phyloP scores from a whole-genome alignment of 2,797 vertebrate genomes.

The Choloepus didactylus region DNA sequence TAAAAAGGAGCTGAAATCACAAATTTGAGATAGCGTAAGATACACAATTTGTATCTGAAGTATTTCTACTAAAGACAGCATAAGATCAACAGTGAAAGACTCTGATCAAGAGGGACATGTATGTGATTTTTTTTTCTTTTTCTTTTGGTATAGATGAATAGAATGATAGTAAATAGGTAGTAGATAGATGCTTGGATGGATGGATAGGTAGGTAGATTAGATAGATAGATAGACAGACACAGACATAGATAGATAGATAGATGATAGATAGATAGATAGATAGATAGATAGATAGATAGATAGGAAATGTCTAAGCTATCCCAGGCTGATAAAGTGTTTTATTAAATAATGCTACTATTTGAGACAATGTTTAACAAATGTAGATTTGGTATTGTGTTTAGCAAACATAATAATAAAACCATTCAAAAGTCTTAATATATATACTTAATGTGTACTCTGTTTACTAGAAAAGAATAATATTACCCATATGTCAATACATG shows the following conservation, averaged over 20 bases:
- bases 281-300: neutral
- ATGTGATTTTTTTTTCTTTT: neutral
- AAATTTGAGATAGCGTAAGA: neutral
- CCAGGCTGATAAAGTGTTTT: neutral
- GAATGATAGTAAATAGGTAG: neutral
- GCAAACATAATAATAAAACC: neutral
- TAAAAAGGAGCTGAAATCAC: neutral
- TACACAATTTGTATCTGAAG: neutral
- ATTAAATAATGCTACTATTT: neutral
- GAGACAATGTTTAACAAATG: neutral
- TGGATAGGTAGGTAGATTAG: too few relatives aligned
- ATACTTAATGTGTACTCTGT: neutral
- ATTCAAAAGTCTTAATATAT: neutral
- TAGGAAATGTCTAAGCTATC: neutral
- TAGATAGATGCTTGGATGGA: too few relatives aligned
- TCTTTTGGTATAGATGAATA: too few relatives aligned
- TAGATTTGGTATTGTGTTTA: neutral
- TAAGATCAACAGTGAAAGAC: neutral
- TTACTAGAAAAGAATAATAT: neutral
- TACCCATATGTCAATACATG: neutral
- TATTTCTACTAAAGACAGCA: neutral
- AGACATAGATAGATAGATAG: too few relatives aligned
- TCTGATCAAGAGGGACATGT: neutral
- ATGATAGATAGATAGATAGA: neutral
- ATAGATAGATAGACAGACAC: too few relatives aligned